A percentile compares a stretch with the other conserved stretches of the same genome.
phyloP scores from a whole-genome alignment of 2,888 invertebrate genomes.

The Spicauda simplicius region DNA sequence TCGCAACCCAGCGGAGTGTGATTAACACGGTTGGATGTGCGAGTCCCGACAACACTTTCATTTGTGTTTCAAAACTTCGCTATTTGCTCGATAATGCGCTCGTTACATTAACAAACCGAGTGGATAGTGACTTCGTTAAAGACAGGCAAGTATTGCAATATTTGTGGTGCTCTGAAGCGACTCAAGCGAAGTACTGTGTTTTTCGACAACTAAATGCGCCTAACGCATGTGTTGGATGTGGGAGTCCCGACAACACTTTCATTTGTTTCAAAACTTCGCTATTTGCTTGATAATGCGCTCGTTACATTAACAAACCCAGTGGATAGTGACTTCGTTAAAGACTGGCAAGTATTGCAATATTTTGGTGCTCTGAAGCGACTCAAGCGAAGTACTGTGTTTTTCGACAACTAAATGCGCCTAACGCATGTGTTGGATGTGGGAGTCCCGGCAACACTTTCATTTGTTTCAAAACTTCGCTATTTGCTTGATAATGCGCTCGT shows the following conservation, averaged over 20 bases:
- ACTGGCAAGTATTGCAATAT: slow-evolving; percentile 10
- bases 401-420: too few species aligned
- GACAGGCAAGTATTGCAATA: slow-evolving; percentile 9
- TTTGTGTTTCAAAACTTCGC: slow-evolving; percentile 48
- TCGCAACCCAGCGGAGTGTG: slow-evolving; percentile 46
- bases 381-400: too few species aligned
- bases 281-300: slow-evolving; percentile 48
- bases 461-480: slow-evolving; percentile 47
- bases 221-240: too few species aligned
- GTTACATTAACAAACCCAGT: slow-evolving; percentile 48
- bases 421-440: slow-evolving; percentile 15
- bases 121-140: slow-evolving; percentile 39
- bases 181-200: background rate
- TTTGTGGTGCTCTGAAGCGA: background rate
- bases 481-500: slow-evolving; percentile 49
- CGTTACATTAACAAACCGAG: slow-evolving; percentile 49
- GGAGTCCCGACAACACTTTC: slow-evolving; percentile 47
- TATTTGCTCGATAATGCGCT: slow-evolving; percentile 48
- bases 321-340: slow-evolving; percentile 37
- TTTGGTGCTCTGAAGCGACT: too few species aligned
- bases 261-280: slow-evolving; percentile 48
- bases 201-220: background rate
- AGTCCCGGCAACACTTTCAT: slow-evolving; percentile 44
- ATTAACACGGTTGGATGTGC: slow-evolving; percentile 37
- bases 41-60: slow-evolving; percentile 42